Conservation (phyloP, 2,113 vertebrate species). For the Cinclus mexicanus region DNA sequence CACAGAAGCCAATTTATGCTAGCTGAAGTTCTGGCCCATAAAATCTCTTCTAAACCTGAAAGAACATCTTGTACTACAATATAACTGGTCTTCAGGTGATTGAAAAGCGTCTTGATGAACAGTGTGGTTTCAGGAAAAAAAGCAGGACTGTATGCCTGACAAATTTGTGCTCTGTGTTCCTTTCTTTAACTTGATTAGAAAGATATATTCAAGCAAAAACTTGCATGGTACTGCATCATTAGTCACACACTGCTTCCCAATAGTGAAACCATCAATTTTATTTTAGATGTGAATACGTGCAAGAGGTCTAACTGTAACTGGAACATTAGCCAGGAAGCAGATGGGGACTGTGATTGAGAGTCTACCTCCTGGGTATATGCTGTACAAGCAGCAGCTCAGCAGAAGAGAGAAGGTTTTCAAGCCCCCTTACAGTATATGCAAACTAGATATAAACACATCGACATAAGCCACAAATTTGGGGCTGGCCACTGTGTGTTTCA, state of each 20-base stretch:
- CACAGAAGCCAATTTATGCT: conserved; percentile 34
- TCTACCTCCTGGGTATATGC: conserved; percentile 27
- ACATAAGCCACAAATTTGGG: background rate
- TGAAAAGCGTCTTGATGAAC: conserved; percentile 31
- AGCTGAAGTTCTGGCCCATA: conserved; percentile 54
- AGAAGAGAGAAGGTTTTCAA: background rate
- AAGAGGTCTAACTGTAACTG: conserved; percentile 5
- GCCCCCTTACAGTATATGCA: background rate
- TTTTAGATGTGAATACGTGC: conserved; percentile 12
- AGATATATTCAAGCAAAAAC: background rate
- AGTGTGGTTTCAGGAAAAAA: background rate
- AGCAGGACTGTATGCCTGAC: background rate
- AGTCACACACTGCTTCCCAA: conserved; percentile 17
- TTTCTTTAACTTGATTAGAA: conserved; percentile 10
- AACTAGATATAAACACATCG: background rate
- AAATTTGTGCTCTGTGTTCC: background rate
- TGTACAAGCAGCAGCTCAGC: conserved; percentile 12
- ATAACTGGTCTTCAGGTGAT: conserved; percentile 38
- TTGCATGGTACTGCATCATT: background rate
- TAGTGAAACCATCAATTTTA: conserved; percentile 34
- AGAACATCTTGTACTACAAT: conserved; percentile 28
- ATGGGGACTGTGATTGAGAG: conserved; percentile 47
- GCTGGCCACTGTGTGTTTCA: background rate
- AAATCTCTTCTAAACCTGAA: conserved; percentile 44
- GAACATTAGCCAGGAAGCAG: conserved; percentile 45